Conservation (phyloP, 1,140 invertebrate species). For the Helicoverpa zea region DNA sequence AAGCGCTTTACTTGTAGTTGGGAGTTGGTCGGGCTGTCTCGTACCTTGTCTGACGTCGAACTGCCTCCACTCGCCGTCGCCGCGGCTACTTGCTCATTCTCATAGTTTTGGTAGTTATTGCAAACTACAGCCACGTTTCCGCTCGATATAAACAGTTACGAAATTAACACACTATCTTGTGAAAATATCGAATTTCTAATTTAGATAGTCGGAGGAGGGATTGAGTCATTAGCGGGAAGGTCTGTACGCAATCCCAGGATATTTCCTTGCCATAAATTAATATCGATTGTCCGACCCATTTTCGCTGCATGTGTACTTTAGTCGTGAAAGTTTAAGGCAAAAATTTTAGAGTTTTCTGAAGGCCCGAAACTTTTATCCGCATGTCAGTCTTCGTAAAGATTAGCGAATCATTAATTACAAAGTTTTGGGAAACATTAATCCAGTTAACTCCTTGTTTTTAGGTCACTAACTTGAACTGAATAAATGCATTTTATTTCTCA, state of each 20-base stretch:
- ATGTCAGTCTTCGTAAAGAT: conserved; percentile 57
- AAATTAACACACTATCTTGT: conserved; percentile 48
- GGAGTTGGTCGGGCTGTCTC: conserved; percentile 14
- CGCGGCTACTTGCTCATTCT: conserved; percentile 45
- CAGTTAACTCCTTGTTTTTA: conserved; percentile 53
- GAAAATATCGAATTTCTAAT: conserved; percentile 53
- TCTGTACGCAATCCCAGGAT: conserved; percentile 38
- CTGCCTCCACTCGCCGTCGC: conserved; percentile 34
- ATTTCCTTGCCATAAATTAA: conserved; percentile 33
- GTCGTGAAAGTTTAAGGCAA: conserved; percentile 12
- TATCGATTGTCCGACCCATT: conserved; percentile 24
- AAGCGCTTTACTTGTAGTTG: conserved; percentile 46
- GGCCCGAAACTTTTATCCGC: conserved; percentile 45
- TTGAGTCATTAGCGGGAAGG: conserved; percentile 37
- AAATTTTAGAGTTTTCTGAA: conserved; percentile 28
- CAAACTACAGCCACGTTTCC: conserved; percentile 45
- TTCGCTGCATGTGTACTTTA: conserved; percentile 23
- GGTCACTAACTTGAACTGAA: conserved; percentile 44
- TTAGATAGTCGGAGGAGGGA: conserved; percentile 46
- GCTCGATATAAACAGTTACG: conserved; percentile 31
- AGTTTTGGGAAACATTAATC: conserved; percentile 59
- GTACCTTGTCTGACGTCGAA: conserved; percentile 41
- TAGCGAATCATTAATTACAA: conserved; percentile 63
- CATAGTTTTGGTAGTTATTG: conserved; percentile 49
- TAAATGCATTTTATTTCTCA: conserved; percentile 51